Conservation (phyloP, 2,888 invertebrate species). For the Callyntrura sp. region DNA sequence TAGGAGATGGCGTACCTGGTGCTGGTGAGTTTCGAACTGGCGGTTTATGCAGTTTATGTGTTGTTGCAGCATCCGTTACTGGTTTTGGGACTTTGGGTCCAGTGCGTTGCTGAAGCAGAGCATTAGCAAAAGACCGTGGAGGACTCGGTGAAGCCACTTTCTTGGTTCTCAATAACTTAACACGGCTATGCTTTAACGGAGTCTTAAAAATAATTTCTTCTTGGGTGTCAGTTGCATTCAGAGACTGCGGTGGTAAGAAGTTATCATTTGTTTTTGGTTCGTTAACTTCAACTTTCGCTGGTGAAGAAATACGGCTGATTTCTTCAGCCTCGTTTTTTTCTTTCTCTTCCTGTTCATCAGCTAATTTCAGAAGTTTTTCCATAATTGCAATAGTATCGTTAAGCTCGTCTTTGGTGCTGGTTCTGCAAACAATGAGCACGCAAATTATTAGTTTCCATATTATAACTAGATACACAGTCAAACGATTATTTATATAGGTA, state of each 20-base stretch:
- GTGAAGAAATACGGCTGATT: background rate
- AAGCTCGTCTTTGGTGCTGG: constrained; percentile 61
- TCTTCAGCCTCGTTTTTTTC: background rate
- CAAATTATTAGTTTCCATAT: background rate
- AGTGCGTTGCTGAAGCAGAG: constrained; percentile 36
- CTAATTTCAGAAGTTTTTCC: constrained; percentile 70
- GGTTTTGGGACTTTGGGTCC: background rate
- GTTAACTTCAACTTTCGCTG: too few relatives aligned
- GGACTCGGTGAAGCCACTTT: constrained; percentile 63
- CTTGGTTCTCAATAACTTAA: constrained; percentile 49
- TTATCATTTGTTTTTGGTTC: too few relatives aligned
- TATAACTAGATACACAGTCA: background rate
- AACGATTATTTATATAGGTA: background rate
- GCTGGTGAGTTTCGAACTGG: background rate
- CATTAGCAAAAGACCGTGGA: constrained; percentile 37
- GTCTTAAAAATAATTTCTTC: constrained; percentile 45
- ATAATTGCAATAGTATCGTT: constrained; percentile 80
- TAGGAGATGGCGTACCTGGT: background rate
- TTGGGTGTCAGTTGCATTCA: background rate
- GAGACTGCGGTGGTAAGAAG: too few relatives aligned
- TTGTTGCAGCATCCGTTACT: background rate
- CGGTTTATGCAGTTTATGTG: background rate
- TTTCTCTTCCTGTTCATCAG: constrained; percentile 18
- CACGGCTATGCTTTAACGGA: constrained; percentile 57
- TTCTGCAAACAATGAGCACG: background rate